These are phyloP conservation scores for Agriopis aurantiaria DNA, from an alignment of 2,888 invertebrate genomes.

Conservation along the genomic window DNA sequence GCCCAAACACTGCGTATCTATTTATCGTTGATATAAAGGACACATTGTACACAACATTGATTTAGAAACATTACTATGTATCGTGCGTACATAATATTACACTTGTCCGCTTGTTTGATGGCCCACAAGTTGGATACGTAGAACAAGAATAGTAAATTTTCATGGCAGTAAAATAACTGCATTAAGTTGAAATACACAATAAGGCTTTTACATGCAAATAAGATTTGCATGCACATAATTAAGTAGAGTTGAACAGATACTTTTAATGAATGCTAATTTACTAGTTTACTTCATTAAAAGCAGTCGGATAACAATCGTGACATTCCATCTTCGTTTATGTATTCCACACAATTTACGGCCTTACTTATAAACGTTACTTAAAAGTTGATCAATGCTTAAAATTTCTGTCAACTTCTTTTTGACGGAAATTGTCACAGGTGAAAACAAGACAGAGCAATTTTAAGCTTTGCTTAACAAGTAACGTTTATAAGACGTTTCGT, in stretches of 20 bases:
- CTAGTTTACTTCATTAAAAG: conserved; percentile 1
- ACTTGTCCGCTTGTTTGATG: neutral
- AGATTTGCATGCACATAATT: neutral
- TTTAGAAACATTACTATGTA: conserved; percentile 12
- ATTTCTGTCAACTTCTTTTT: no score
- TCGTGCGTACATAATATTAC: conserved; percentile 3
- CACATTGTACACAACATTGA: neutral
- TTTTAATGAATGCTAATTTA: neutral
- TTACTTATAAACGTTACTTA: no score
- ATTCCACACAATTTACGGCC: neutral
- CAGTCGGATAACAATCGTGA: neutral
- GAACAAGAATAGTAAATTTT: neutral
- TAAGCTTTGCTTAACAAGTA: no score
- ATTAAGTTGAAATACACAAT: no score
- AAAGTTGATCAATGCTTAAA: no score
- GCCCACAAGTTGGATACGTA: neutral
- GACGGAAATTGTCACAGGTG: no score
- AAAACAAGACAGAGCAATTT: no score
- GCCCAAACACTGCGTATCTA: neutral
- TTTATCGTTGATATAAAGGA: neutral
- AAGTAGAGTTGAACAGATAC: neutral
- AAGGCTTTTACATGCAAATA: neutral
- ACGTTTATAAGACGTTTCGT: no score
- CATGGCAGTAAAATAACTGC: neutral
- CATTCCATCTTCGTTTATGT: conserved; percentile 5